A percentile compares a stretch with the other conserved stretches of the same genome.
phyloP scores from a whole-genome alignment of 2,113 vertebrate species.

The Thalassarche chlororhynchos region DNA sequence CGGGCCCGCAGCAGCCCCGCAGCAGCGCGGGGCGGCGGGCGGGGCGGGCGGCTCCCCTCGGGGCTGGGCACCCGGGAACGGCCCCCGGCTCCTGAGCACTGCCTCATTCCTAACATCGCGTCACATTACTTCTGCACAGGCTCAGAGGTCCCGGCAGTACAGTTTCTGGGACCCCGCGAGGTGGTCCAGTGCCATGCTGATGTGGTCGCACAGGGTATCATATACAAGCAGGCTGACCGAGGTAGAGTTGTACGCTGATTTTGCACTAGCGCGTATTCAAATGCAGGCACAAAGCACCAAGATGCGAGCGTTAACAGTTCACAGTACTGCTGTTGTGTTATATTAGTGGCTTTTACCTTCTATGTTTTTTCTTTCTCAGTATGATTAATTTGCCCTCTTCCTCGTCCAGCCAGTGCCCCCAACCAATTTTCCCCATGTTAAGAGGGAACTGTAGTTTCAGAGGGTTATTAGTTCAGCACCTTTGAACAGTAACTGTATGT shows the following conservation, averaged over 20 bases:
- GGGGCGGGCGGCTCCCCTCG: no score
- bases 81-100: no score
- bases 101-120: no score
- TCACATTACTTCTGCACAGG: no score
- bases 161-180: accelerated
- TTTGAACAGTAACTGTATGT: background rate
- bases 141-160: background rate
- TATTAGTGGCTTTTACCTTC: background rate
- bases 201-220: background rate
- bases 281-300: no score
- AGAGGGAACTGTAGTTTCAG: background rate
- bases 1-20: background rate
- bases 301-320: background rate
- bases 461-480: background rate
- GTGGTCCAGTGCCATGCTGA: accelerated
- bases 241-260: background rate
- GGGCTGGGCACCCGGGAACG: no score
- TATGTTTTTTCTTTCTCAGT: accelerated
- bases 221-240: background rate
- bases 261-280: background rate
- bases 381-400: no score
- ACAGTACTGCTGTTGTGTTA: accelerated
- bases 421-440: no score
- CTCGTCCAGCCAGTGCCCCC: background rate
- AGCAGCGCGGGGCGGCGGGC: no score